Base-by-base conservation (phyloP, 2,113 vertebrate species). In the Pseudorectes ferrugineus region DNA sequence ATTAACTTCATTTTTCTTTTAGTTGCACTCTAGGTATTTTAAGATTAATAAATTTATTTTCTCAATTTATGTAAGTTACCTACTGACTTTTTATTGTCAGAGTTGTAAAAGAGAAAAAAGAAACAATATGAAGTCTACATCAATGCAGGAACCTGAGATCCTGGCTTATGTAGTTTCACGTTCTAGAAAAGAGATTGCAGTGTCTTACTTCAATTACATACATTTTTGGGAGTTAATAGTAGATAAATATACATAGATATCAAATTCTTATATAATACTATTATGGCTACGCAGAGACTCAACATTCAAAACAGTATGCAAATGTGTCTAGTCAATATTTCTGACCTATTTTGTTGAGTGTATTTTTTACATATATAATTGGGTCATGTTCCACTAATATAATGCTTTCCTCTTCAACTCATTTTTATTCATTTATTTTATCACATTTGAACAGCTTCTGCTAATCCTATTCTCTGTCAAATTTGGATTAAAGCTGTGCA, bases 341-440 rank as follows among this genome's bases (percentile, higher is more conserved):
- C 82, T 95, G 88, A 93, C 88, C 88, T 94, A 96, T 93, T 96
- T 93, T 95, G 72, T 92, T 28, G 68, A 89, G 80, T 70, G 66
- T 59, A 90, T 93, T 96, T 95, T 94, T 96, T 95, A 94, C 91
- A 95, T 94, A 88, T 45, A 95, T 93, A 95, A 97, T 91, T 93
- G 92, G 94, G 95, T 95, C 95, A 93, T 83, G 80, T 94, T 92
- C 73, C 65, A 92, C 88, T 89, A 95, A 92, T 94, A 91, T 42
- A 49, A 72, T 28, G 67, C 76, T 94, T 97, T 91, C 81, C 75
- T 84, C 83, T 93, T 78, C 75, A 65, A 42, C 89, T 95, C 75
- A 96, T 94, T 95, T 93, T 93, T 95, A 96, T 96, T 96, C 94
- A 95, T 93, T 96, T 96, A 95, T 93, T 97, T 97, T 97, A 97